phyloP scores from a whole-genome alignment of 2,797 vertebrate species.

The Atherinosoma microstoma region DNA sequence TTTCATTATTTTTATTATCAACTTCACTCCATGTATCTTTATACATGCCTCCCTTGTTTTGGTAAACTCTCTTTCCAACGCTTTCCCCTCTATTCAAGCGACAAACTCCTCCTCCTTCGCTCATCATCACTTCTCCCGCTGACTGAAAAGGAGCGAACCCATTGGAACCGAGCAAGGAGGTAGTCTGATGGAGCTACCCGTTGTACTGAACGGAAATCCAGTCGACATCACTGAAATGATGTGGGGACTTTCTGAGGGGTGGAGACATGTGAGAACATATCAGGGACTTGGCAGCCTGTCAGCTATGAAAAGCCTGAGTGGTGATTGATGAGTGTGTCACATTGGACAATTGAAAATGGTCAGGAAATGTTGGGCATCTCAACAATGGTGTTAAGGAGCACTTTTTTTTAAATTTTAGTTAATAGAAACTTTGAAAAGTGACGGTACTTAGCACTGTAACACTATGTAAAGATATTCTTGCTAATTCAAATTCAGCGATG shows the following conservation, averaged over 20 bases:
- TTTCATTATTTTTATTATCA: too few species aligned
- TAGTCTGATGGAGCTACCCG: conserved; percentile 45
- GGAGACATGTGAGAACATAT: conserved; percentile 57
- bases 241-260: conserved; percentile 27
- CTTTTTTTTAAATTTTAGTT: conserved; percentile 8
- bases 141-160: too few species aligned
- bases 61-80: too few species aligned
- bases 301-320: conserved; percentile 56
- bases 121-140: too few species aligned
- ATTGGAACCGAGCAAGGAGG: conserved; percentile 12
- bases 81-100: too few species aligned
- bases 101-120: too few species aligned
- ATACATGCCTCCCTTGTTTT: too few species aligned
- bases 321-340: conserved; percentile 71
- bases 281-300: conserved; percentile 63
- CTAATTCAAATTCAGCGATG: background rate
- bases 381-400: conserved; percentile 22
- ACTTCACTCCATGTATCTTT: too few species aligned
- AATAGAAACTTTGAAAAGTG: conserved; percentile 4
- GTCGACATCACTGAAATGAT: background rate
- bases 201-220: conserved; percentile 46
- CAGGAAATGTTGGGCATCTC: conserved; percentile 40
- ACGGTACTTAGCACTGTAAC: background rate
- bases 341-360: conserved; percentile 54
- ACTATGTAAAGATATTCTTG: conserved; percentile 2